Evolutionary conservation across 2,113 vertebrate species (phyloP), one percentile per base, ranked within the genome.

Genomic region (Pterophyllum scalare): DNA sequence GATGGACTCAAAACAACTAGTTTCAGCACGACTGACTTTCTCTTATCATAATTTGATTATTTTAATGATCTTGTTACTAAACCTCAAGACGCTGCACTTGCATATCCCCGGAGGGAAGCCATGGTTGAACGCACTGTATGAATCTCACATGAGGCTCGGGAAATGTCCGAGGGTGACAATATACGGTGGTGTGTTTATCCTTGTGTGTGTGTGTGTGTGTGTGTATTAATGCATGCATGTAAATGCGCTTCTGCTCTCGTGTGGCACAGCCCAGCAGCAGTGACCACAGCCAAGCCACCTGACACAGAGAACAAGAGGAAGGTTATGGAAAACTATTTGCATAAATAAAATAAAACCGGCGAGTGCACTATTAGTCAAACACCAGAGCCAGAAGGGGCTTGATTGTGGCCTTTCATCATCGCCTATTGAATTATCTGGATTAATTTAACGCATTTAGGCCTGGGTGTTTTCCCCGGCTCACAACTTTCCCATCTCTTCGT

Each of bases 31-130:
- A 91, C 91, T 94, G 92, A 93, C 89, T 95, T 92, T 92, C 89
- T 92, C 91, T 95, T 94, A 94, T 94, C 90, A 93, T 96, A 95
- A 96, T 95, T 94, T 95, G 95, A 96, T 96, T 96, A 96, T 96
- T 96, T 96, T 96, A 96, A 96, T 95, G 95, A 95, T 95, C 93
- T 94, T 92, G 90, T 95, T 94, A 92, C 91, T 87, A 84, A 90
- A 93, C 82, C 91, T 90, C 90, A 94, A 95, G 92, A 93, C 74
- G 59, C 72, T 91, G 87, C 89, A 84, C 92, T 93, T 75, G 92
- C 89, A 88, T 85, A 86, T 91, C 88, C 88, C 91, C 85, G 13
- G 90, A 77, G 90, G 89, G 89, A 87, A 88, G 88, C 88, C 83
- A 95, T 31, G 95, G 90, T 90, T 89, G 86, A 95, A 81, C 75